phyloP scores from a whole-genome alignment of 2,113 vertebrate genomes.

The Siniperca chuatsi region DNA sequence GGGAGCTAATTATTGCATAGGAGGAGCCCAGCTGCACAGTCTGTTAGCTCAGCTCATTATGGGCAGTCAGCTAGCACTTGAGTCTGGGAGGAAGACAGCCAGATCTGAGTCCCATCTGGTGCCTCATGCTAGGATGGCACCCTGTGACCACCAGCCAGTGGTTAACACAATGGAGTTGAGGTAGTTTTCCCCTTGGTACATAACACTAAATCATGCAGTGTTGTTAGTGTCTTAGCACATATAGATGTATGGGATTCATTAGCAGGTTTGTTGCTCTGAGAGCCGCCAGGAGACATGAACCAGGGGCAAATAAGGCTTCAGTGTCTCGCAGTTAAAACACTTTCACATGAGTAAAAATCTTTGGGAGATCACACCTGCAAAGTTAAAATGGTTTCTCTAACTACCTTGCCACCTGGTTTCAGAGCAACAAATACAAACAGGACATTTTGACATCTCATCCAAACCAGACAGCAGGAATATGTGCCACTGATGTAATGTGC shows the following conservation, averaged over 20 bases:
- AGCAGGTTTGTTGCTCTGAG: not conserved
- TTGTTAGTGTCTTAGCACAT: not conserved
- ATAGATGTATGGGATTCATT: constrained; percentile 17
- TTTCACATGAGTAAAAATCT: not conserved
- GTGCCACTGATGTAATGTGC: not conserved
- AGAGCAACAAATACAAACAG: not conserved
- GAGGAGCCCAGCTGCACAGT: constrained; percentile 70
- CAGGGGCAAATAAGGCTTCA: not conserved
- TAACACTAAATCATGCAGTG: not conserved
- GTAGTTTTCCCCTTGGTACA: constrained; percentile 35
- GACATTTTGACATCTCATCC: constrained; percentile 10
- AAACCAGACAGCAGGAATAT: not conserved
- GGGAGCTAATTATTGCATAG: constrained; percentile 67
- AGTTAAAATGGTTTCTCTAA: not conserved
- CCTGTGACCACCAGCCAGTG: constrained; percentile 25
- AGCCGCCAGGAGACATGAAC: not conserved
- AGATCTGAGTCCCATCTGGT: constrained; percentile 70
- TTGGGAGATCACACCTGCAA: constrained; percentile 4
- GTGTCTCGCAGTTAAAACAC: not conserved
- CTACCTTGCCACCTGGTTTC: not conserved
- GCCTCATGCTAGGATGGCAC: constrained; percentile 46
- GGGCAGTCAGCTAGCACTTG: constrained; percentile 63
- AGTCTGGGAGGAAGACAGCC: constrained; percentile 61
- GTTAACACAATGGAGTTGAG: constrained; percentile 11
- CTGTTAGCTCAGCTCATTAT: constrained; percentile 71